A percentile compares a stretch with the other conserved stretches of the same genome.
Conservation (phyloP, 53 echinoderm and acorn worm species). For the Hippasteria phrygiana region DNA sequence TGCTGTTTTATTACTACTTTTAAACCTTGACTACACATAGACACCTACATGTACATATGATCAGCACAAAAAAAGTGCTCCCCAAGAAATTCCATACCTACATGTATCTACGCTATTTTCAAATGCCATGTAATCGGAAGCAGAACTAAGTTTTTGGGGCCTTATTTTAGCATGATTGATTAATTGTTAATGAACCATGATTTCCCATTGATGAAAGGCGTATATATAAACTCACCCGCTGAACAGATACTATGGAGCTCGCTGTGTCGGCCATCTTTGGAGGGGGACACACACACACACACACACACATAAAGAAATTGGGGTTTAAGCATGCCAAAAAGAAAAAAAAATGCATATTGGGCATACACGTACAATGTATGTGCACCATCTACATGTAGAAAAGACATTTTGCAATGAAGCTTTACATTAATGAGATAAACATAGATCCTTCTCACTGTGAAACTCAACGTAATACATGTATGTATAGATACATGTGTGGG, state of each 20-base stretch:
- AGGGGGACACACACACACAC: constrained; percentile 39
- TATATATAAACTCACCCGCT: constrained; percentile 28
- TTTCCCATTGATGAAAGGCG: constrained; percentile 4
- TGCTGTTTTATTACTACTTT: too few relatives aligned
- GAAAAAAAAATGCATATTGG: not conserved
- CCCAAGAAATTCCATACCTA: too few relatives aligned
- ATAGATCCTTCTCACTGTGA: too few relatives aligned
- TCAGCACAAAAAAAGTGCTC: too few relatives aligned
- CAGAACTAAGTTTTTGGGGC: not conserved
- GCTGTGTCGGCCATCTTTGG: constrained; percentile 35
- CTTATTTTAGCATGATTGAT: constrained; percentile 5
- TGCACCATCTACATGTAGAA: not conserved
- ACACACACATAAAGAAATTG: constrained; percentile 34
- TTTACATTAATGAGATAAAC: too few relatives aligned
- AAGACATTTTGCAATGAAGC: not conserved
- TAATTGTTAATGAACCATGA: constrained; percentile 48
- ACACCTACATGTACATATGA: too few relatives aligned
- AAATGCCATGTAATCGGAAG: too few relatives aligned
- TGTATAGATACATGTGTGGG: too few relatives aligned
- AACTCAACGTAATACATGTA: too few relatives aligned
- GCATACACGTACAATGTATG: not conserved
- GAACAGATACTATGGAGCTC: not conserved
- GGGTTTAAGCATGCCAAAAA: constrained; percentile 53
- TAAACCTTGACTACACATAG: too few relatives aligned
- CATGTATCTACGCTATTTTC: too few relatives aligned